Evolutionary conservation across 2,797 vertebrate genomes (phyloP).

Genomic region (Agapornis canus): DNA sequence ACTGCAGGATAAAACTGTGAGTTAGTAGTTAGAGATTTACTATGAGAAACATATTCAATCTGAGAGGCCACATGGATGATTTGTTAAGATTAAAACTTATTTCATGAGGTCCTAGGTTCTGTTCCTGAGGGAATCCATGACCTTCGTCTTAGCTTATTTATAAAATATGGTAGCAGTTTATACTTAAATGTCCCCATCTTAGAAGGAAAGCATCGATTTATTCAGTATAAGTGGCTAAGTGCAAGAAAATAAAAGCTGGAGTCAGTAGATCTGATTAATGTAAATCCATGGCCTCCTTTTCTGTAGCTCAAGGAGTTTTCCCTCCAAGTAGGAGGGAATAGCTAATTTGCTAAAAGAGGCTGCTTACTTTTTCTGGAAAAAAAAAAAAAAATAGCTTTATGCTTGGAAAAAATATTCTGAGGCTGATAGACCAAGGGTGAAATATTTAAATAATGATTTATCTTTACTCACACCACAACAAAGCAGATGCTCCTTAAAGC

Average conservation of each 20-base stretch:
- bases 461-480: background rate
- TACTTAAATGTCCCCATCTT: background rate
- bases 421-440: background rate
- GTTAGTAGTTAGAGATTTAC: background rate
- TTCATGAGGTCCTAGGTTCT: background rate
- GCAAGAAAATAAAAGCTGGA: slow-evolving; percentile 22
- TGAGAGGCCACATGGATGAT: background rate
- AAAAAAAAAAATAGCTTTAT: background rate
- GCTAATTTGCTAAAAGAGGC: background rate
- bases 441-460: background rate
- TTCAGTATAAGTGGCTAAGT: slow-evolving; percentile 12
- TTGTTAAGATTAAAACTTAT: slow-evolving; percentile 38
- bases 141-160: slow-evolving; percentile 8
- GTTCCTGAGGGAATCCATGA: slow-evolving; percentile 15
- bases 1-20: background rate
- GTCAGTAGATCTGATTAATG: background rate
- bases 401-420: slow-evolving; percentile 8
- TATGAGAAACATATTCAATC: background rate
- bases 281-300: background rate
- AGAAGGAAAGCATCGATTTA: slow-evolving; percentile 27
- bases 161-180: slow-evolving; percentile 31
- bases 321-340: background rate
- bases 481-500: slow-evolving; percentile 6
- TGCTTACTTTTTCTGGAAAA: background rate
- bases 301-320: background rate